Evolutionary conservation across 2,113 vertebrate genomes (phyloP), one percentile per base, ranked within the genome.

Genomic region (Mus musculus): DNA sequence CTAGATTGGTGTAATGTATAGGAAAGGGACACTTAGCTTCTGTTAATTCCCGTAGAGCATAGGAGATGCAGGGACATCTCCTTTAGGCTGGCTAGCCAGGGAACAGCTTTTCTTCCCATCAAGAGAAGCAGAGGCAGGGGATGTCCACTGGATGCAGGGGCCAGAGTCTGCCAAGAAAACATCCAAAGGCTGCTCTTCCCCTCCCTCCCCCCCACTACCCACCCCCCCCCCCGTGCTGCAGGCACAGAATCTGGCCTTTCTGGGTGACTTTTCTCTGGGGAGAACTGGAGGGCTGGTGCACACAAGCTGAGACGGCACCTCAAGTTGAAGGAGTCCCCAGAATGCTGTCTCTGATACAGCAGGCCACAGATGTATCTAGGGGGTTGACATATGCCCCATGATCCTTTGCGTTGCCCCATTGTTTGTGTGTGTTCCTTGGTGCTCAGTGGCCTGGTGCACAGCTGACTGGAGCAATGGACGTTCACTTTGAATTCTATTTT

Each of bases 381-480:
- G 24, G 0, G 16, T 22, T 3, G 6, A 0, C 2, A 1, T 19
- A n/a, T 36, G 42, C 19, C n/a, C 49, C 1, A 3, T 39, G 39
- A 52, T 39, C 49, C 82, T 1, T 19, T 17, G 12, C 42, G 1
- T 1, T 16, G 1, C 19, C 22, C 10, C 28, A 13, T 30, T 1
- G 36, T 22, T 59, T 13, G 8, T 39, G 1, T 12, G 49, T 28
- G 3, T 0, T 0, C n/a, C n/a, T 7, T 73, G 59, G 26, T 1
- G 26, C 39, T 59, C 10, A 0, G 42, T 20, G 39, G n/a, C 56
- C 30, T 20, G 72, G 10, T 1, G 17, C 0, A 26, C 54, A 10
- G 65, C 19, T 2, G 1, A 33, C 17, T 24, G 16, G 33, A 0
- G 2, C 0, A 5, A 14, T 19, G 46, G 10, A 12, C 0, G 0